Evolutionary conservation across 2,113 vertebrate genomes (phyloP).

Genomic region (Plecotus auritus): DNA sequence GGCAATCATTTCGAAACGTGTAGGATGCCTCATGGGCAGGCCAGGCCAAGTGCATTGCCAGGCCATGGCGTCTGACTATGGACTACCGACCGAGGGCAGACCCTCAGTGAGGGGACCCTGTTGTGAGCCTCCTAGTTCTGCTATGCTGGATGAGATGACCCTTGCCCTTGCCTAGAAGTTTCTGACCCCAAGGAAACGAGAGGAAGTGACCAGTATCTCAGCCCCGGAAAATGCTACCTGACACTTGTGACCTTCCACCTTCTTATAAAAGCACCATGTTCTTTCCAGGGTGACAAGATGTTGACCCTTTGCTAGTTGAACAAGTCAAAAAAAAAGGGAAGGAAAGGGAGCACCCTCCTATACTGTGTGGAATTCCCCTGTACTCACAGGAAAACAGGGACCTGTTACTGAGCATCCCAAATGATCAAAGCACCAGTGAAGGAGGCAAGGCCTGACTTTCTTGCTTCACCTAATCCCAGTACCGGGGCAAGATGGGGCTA

Average conservation of each 20-base stretch:
- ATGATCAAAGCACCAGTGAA: rapidly evolving
- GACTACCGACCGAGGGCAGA: not conserved
- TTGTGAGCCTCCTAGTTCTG: not conserved
- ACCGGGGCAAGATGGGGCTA: not conserved
- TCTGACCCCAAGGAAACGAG: not conserved
- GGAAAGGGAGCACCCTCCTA: rapidly evolving
- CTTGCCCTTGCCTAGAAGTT: not conserved
- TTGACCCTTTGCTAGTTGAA: rapidly evolving
- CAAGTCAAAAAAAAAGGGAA: not conserved
- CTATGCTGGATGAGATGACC: not conserved
- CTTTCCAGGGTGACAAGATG: not conserved
- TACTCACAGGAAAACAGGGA: not conserved
- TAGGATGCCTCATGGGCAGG: rapidly evolving
- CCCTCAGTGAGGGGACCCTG: not conserved
- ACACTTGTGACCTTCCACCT: not conserved
- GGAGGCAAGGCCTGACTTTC: not conserved
- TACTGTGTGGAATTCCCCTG: not conserved
- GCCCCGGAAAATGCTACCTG: not conserved
- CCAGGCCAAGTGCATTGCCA: not conserved
- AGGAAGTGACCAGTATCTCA: not conserved
- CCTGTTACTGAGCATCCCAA: not conserved
- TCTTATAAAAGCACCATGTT: not conserved
- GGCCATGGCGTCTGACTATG: not conserved
- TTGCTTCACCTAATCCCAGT: not conserved
- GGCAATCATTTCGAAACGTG: not conserved